phyloP scores from a whole-genome alignment of 2,113 vertebrate species.

The Triplophysa rosa region DNA sequence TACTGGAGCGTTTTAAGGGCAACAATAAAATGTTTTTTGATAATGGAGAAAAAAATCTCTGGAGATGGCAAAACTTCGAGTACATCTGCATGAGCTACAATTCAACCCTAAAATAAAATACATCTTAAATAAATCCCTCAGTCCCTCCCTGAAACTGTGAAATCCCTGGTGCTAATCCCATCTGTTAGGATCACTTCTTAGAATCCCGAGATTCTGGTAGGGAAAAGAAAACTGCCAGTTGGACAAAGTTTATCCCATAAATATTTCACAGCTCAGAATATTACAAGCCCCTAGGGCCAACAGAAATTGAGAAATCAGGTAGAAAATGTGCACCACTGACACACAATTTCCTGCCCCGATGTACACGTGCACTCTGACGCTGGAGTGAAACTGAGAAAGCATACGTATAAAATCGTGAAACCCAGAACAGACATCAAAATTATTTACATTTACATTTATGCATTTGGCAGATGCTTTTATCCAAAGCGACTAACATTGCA shows the following conservation, averaged over 20 bases:
- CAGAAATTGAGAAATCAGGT: neutral
- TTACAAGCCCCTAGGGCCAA: conserved; percentile 21
- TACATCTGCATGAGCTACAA: neutral
- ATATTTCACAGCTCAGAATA: conserved; percentile 20
- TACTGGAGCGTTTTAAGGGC: too few species aligned
- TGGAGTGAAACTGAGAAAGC: neutral
- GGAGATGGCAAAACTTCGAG: neutral
- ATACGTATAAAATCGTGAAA: neutral
- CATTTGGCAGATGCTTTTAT: too few species aligned
- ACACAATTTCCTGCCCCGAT: neutral
- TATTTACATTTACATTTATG: too few species aligned
- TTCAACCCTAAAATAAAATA: conserved; percentile 17
- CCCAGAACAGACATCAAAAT: too few species aligned
- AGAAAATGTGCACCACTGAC: neutral
- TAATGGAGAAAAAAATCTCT: neutral
- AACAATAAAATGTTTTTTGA: neutral
- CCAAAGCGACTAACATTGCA: too few species aligned
- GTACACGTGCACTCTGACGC: too few species aligned
- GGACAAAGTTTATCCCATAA: conserved; percentile 19
- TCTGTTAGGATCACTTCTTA: neutral
- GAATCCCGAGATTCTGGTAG: neutral
- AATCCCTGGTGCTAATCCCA: conserved; percentile 14
- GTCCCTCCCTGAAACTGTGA: neutral
- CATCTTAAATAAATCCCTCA: conserved; percentile 11
- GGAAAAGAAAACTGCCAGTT: conserved; percentile 24